phyloP scores from a whole-genome alignment of 2,888 invertebrate species.

The Dyspetes luteomarginatus region DNA sequence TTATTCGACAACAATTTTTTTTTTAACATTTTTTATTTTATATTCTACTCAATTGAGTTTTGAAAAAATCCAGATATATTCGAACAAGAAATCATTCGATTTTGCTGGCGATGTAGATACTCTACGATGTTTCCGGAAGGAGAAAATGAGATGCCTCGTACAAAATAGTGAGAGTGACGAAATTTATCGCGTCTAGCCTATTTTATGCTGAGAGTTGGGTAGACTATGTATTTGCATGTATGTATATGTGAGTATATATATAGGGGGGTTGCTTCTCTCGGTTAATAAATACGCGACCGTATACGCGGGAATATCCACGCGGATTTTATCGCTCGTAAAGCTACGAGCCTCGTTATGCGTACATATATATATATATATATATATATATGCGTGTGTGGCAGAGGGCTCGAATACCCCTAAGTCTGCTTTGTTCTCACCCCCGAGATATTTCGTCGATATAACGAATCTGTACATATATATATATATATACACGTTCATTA shows the following conservation, averaged over 20 bases:
- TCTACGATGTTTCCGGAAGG: too few relatives aligned
- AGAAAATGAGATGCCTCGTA: too few relatives aligned
- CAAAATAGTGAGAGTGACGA: conserved; percentile 19
- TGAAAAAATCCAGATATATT: too few relatives aligned
- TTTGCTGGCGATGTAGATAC: too few relatives aligned
- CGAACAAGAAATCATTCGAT: too few relatives aligned
- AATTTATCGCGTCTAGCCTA: conserved; percentile 63
- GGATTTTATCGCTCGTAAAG: conserved; percentile 62
- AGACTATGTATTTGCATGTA: not conserved
- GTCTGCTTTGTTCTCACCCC: not conserved
- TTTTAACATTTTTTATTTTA: too few relatives aligned
- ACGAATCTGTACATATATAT: not conserved
- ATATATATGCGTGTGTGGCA: too few relatives aligned
- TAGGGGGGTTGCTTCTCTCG: conserved; percentile 22
- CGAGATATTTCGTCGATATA: not conserved
- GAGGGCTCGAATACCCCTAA: too few relatives aligned
- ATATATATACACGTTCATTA: not conserved
- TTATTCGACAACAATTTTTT: too few relatives aligned
- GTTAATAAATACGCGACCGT: conserved; percentile 58
- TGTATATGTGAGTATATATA: conserved; percentile 9
- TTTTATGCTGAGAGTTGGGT: conserved; percentile 41
- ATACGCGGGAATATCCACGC: conserved; percentile 43
- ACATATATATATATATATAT: conserved; percentile 2
- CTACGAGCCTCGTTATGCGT: conserved; percentile 55
- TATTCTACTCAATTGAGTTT: too few relatives aligned